Evolutionary conservation across 2,797 vertebrate genomes (phyloP).

Genomic region (Eulemur coronatus): DNA sequence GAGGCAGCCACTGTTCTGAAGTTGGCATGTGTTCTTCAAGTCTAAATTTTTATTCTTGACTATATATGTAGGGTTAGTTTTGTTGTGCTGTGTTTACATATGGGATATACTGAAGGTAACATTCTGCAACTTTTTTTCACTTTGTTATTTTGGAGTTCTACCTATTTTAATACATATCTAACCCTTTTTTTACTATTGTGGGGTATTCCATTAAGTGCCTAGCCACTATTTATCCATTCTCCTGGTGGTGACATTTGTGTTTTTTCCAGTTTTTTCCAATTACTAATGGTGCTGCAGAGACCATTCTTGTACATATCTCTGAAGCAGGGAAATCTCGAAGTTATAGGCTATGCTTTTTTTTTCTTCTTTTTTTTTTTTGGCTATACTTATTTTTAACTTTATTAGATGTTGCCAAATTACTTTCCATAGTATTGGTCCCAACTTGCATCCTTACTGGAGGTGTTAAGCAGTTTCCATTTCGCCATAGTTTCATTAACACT

Average conservation of each 20-base stretch:
- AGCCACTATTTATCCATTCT: neutral
- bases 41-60: neutral
- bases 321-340: neutral
- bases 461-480: neutral
- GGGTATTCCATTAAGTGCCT: neutral
- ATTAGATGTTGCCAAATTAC: neutral
- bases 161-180: neutral
- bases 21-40: neutral
- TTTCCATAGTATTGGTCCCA: neutral
- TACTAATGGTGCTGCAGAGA: neutral
- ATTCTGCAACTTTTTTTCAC: neutral
- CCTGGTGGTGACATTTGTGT: neutral
- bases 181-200: neutral
- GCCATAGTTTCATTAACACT: neutral
- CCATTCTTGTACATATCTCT: neutral
- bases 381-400: neutral
- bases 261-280: neutral
- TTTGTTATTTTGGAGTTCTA: constrained; percentile 14
- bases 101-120: neutral
- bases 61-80: neutral
- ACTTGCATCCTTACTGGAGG: neutral
- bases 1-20: neutral
- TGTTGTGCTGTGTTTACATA: neutral
- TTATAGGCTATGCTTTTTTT: neutral
- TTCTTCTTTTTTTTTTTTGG: no score